Conservation (phyloP, 2,888 invertebrate species). For the Drosophila testacea region DNA sequence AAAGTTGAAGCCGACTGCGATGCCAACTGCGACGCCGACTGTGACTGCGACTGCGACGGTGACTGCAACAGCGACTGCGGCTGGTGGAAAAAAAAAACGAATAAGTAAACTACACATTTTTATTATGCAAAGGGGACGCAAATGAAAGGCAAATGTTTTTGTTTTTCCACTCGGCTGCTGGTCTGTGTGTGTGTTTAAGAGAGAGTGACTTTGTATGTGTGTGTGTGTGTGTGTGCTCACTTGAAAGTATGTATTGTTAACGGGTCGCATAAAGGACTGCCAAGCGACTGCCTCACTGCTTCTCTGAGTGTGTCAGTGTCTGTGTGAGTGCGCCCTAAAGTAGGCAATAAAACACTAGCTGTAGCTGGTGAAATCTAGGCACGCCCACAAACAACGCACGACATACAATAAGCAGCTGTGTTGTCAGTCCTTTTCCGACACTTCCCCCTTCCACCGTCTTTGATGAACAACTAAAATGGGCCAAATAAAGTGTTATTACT, state of each 20-base stretch:
- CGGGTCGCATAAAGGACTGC: conserved; percentile 64
- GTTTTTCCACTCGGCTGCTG: conserved; percentile 62
- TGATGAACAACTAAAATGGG: conserved; percentile 73
- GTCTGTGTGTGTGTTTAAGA: conserved; percentile 27
- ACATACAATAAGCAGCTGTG: conserved; percentile 62
- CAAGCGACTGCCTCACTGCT: conserved; percentile 43
- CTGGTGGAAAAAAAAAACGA: conserved; percentile 34
- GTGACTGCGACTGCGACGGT: neutral
- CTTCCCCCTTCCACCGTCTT: conserved; percentile 4
- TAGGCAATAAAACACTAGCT: conserved; percentile 77
- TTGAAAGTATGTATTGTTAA: conserved; percentile 77
- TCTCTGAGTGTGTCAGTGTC: conserved; percentile 21
- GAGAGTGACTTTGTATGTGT: conserved; percentile 42
- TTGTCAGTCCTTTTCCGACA: conserved; percentile 37
- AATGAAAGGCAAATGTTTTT: conserved; percentile 81
- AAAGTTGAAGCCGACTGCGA: conserved; percentile 67
- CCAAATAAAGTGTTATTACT: conserved; percentile 78
- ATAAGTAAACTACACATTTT: conserved; percentile 76
- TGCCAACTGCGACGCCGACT: conserved; percentile 17
- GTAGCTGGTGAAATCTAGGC: conserved; percentile 66
- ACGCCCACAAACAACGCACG: conserved; percentile 60
- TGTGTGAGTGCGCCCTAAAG: conserved; percentile 49
- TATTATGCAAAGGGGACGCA: conserved; percentile 79
- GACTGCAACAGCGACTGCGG: conserved; percentile 16
- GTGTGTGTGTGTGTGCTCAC: conserved; percentile 63